A percentile compares a stretch with the other conserved stretches of the same genome.
These are phyloP conservation scores for Morinoia aosen DNA, from an alignment of 2,888 invertebrate genomes.

Conservation along the genomic window DNA sequence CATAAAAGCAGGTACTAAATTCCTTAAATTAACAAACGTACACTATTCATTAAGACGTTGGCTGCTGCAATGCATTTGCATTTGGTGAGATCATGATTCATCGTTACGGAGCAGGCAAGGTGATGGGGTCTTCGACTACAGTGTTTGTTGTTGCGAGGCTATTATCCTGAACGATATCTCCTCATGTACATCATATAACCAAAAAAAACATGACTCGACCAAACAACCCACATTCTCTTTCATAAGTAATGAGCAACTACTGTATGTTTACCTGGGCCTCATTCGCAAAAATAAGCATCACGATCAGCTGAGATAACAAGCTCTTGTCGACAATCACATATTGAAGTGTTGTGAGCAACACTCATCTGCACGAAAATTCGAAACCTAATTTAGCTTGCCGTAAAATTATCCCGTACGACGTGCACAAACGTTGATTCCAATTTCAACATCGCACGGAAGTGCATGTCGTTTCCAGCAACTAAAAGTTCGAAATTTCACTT, in stretches of 20 bases:
- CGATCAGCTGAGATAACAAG: not conserved
- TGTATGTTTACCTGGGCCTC: not conserved
- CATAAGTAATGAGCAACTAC: not conserved
- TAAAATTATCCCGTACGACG: not conserved
- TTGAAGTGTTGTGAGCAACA: not conserved
- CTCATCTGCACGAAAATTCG: not conserved
- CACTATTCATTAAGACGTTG: not conserved
- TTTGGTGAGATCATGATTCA: constrained; percentile 1
- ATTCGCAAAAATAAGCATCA: not conserved
- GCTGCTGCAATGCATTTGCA: not conserved
- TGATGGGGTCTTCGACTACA: not conserved
- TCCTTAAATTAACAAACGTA: constrained; percentile 19
- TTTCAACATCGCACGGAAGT: not conserved
- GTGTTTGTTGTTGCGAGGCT: not conserved
- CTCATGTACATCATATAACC: not conserved
- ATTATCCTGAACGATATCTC: not conserved
- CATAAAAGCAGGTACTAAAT: constrained; percentile 37
- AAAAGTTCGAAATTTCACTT: not conserved
- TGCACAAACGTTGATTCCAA: not conserved
- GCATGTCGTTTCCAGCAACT: not conserved
- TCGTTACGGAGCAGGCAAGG: not conserved
- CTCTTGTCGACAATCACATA: not conserved
- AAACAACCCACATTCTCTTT: not conserved
- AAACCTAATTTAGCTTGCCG: not conserved
- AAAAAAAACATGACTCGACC: not conserved